Evolutionary conservation across 1,140 invertebrate species (phyloP).

Genomic region (Drosophila carrolli): DNA sequence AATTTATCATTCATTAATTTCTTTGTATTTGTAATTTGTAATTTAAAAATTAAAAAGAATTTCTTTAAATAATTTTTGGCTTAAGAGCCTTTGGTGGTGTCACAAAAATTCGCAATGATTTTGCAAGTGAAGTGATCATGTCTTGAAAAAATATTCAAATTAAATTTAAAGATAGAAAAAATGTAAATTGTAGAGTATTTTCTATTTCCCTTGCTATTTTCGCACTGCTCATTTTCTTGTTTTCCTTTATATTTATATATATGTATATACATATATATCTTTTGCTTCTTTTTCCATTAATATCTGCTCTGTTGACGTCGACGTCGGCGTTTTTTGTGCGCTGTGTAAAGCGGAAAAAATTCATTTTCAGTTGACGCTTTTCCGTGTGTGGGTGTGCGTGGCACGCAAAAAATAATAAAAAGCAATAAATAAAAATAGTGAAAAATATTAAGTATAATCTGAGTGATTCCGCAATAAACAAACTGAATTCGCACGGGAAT

Average conservation of each 20-base stretch:
- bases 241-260: constrained; percentile 68
- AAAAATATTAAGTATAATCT: constrained; percentile 48
- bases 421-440: constrained; percentile 20
- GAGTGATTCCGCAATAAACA: constrained; percentile 56
- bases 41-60: too few relatives aligned
- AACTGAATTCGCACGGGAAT: constrained; percentile 58
- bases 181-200: constrained; percentile 41
- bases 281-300: constrained; percentile 71
- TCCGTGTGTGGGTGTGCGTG: constrained; percentile 69
- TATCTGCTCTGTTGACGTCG: constrained; percentile 66
- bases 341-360: constrained; percentile 73
- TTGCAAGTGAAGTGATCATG: too few relatives aligned
- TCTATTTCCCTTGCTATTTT: constrained; percentile 16
- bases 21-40: too few relatives aligned
- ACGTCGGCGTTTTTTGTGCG: constrained; percentile 62
- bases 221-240: constrained; percentile 58
- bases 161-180: not conserved
- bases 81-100: too few relatives aligned
- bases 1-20: too few relatives aligned
- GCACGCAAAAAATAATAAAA: constrained; percentile 32
- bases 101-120: too few relatives aligned
- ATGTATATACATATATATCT: constrained; percentile 35
- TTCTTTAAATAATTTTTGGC: too few relatives aligned
- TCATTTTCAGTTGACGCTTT: constrained; percentile 80
- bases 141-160: too few relatives aligned